Conservation (phyloP, 2,888 invertebrate genomes). For the Sminthurinus aureus region DNA sequence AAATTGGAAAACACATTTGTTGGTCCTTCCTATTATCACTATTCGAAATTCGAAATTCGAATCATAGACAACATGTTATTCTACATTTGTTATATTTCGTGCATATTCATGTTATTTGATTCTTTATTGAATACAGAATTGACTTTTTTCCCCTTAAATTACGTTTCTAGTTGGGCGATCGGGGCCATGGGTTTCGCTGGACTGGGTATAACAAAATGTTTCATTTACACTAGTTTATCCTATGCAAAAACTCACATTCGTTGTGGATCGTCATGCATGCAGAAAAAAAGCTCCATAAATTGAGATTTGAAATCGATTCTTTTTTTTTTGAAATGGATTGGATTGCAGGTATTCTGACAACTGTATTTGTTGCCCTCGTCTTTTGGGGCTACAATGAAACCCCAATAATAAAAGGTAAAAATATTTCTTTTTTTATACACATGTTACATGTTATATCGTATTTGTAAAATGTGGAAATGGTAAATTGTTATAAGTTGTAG, state of each 20-base stretch:
- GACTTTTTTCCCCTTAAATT: background rate
- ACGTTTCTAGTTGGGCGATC: conserved; percentile 61
- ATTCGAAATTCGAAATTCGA: too few relatives aligned
- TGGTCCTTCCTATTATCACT: background rate
- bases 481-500: too few relatives aligned
- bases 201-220: conserved; percentile 60
- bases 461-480: too few relatives aligned
- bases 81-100: too few relatives aligned
- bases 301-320: conserved; percentile 31
- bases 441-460: too few relatives aligned
- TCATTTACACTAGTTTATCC: background rate
- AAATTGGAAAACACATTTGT: background rate
- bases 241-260: too few relatives aligned
- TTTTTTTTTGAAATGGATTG: background rate
- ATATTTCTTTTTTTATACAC: too few relatives aligned
- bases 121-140: too few relatives aligned
- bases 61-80: too few relatives aligned
- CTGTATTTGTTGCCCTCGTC: conserved; percentile 64
- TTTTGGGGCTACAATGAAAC: conserved; percentile 67
- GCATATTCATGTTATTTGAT: too few relatives aligned
- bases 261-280: too few relatives aligned
- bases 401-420: conserved; percentile 64
- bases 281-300: background rate
- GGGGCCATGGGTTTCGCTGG: conserved; percentile 65
- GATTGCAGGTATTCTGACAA: conserved; percentile 64